phyloP scores from a whole-genome alignment of 2,797 vertebrate genomes.

The Propithecus deckenii region DNA sequence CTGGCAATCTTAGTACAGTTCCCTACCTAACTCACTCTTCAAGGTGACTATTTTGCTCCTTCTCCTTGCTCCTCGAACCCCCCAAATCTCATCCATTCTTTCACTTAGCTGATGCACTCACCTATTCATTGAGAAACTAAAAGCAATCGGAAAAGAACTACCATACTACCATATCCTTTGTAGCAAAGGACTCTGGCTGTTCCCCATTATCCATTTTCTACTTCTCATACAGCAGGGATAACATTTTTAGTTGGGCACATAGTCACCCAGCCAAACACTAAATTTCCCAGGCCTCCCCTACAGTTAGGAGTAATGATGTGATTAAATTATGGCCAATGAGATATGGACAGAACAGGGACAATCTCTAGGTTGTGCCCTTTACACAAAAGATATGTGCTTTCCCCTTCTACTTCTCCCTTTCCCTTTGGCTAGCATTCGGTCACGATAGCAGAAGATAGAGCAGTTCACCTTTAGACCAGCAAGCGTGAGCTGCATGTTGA shows the following conservation, averaged over 20 bases:
- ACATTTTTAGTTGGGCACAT: background rate
- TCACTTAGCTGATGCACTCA: background rate
- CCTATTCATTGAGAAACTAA: background rate
- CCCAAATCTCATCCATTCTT: background rate
- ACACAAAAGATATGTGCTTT: background rate
- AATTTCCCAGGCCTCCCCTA: background rate
- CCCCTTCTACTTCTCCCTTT: background rate
- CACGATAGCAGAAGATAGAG: background rate
- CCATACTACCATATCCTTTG: background rate
- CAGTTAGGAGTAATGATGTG: background rate
- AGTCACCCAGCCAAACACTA: background rate
- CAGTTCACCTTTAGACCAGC: background rate
- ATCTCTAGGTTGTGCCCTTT: background rate
- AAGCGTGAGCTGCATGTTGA: background rate
- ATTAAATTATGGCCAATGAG: background rate
- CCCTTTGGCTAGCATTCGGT: background rate
- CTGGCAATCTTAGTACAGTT: background rate
- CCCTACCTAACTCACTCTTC: background rate
- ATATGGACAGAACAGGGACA: background rate
- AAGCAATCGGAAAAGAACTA: background rate
- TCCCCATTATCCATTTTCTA: background rate
- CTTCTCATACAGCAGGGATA: background rate
- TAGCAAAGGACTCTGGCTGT: background rate
- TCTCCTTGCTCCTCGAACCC: background rate
- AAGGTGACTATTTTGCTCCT: background rate